These are phyloP conservation scores for Saxicola maurus DNA, from an alignment of 2,797 vertebrate species.

Conservation along the genomic window DNA sequence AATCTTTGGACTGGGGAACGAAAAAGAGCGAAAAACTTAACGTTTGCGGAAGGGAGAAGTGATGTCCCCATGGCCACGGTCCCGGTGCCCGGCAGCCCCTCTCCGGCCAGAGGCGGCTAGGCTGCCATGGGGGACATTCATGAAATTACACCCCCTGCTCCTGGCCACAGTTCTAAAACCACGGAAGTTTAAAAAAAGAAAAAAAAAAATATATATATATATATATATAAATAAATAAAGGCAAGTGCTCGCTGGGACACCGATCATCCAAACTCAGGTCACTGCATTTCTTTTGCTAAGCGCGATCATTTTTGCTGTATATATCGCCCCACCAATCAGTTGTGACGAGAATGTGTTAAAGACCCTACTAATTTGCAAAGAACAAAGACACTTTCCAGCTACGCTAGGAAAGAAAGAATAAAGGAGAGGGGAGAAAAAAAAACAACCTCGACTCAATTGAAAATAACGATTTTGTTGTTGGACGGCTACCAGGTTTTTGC, in stretches of 20 bases:
- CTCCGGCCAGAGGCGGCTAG: not conserved
- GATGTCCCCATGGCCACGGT: not conserved
- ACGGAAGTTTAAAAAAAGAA: not conserved
- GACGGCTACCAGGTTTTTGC: not conserved
- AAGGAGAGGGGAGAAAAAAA: fast-evolving
- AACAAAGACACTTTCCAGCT: not conserved
- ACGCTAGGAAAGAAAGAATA: not conserved
- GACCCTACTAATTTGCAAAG: not conserved
- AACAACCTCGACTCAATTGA: not conserved
- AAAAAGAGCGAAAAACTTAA: not conserved
- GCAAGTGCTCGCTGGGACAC: not conserved
- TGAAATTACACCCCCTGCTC: not conserved
- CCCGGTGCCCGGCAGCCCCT: not conserved
- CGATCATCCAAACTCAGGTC: not conserved
- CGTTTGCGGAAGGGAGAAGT: not conserved
- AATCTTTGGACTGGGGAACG: conserved; percentile 10
- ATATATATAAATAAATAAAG: not conserved
- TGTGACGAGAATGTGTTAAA: not conserved
- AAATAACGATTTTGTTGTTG: conserved; percentile 43
- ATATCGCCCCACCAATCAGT: not conserved
- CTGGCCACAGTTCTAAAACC: not conserved
- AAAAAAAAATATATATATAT: not conserved
- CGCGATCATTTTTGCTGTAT: not conserved
- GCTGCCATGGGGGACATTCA: not conserved
- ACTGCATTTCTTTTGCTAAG: not conserved